Conservation (phyloP, 2,113 vertebrate genomes). For the Mormoops blainvillei region DNA sequence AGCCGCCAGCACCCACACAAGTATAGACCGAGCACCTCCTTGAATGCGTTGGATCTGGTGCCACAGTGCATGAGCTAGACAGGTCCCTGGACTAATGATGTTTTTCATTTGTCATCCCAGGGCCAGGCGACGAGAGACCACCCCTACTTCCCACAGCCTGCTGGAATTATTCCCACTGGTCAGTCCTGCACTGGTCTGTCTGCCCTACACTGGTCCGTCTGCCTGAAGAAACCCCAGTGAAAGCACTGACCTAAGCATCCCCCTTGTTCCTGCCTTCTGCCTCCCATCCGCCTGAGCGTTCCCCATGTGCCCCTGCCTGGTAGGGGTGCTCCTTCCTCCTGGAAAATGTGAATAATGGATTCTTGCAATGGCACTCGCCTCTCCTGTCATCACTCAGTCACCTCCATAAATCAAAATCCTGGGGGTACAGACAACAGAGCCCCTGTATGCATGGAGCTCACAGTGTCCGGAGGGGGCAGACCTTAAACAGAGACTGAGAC, state of each 20-base stretch:
- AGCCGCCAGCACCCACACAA: rapidly evolving
- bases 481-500: not conserved
- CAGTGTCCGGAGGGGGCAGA: not conserved
- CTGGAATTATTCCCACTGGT: not conserved
- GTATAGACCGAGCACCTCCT: not conserved
- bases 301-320: rapidly evolving
- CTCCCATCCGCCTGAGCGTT: not conserved
- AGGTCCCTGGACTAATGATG: rapidly evolving
- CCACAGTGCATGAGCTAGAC: rapidly evolving
- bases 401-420: not conserved
- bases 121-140: not conserved
- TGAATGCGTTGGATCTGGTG: not conserved
- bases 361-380: not conserved
- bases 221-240: not conserved
- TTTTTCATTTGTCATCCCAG: not conserved
- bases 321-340: not conserved
- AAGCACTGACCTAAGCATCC: too few relatives aligned
- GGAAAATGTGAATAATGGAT: not conserved
- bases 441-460: not conserved
- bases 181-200: not conserved
- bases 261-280: not conserved
- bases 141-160: not conserved
- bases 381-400: not conserved
- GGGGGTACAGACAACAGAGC: not conserved
- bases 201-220: not conserved